Evolutionary conservation across 2,797 vertebrate species (phyloP), one percentile per base, ranked within the genome.

Genomic region (Vireo griseus): DNA sequence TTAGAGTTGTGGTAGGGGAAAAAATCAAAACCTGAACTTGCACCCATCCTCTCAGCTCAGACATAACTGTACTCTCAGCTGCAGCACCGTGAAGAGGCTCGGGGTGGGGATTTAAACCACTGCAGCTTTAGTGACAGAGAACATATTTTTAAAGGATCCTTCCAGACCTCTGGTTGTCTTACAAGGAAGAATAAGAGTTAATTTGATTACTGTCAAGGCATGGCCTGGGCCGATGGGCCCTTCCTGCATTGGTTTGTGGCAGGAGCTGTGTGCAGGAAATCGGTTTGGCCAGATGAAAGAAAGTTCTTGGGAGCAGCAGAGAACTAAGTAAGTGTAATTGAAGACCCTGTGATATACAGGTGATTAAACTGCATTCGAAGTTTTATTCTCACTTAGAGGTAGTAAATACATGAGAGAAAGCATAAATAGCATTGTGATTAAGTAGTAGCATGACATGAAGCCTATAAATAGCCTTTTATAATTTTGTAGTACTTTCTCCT

Each of bases 151-250:
- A 33, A 19, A 45, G 10, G 16, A 7, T 37, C 16, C 5, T 78
- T 87, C 19, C 54, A 86, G 26, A n/a, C 18, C 22, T 63, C 28
- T 8, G 3, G 2, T 47, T 57, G 13, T 59, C 40, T 59, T 67
- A 21, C 6, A 35, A 16, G 52, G 52, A 52, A 44, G 40, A 71
- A 4, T 26, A 48, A 61, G 31, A 76, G 18, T 4, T 45, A 22
- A n/a, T 72, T 17, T 85, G n/a, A 25, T 68, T 59, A 29, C 31
- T 65, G 33, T 65, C 13, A 44, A 6, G 3, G 39, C 61, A 17
- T 40, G 0, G 0, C 52, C 24, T 19, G 44, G 21, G 40, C 29
- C 1, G 0, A 0, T 11, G 82, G 33, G 48, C 25, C 47, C 13
- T 65, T 68, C 45, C 13, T 0, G 0, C 50, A 5, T 2, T 47